These are phyloP conservation scores for Temnothorax nylanderi DNA, from an alignment of 1,140 invertebrate species.

Conservation along the genomic window DNA sequence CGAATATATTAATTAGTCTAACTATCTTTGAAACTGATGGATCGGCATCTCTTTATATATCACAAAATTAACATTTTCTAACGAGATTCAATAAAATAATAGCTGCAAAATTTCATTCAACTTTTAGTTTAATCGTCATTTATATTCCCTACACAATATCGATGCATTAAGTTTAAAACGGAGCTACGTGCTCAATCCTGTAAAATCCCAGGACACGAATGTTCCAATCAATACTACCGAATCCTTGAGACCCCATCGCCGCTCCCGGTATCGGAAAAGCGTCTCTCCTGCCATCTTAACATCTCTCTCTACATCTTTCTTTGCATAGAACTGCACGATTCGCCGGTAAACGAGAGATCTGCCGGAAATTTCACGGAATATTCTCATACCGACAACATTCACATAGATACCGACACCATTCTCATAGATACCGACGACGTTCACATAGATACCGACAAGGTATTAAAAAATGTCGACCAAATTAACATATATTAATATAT, in stretches of 20 bases:
- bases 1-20: slow-evolving; percentile 24
- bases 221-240: slow-evolving; percentile 52
- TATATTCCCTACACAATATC: neutral
- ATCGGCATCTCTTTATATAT: neutral
- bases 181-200: neutral
- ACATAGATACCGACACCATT: neutral
- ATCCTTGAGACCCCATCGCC: slow-evolving; percentile 23
- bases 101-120: neutral
- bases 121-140: neutral
- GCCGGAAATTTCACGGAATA: neutral
- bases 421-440: neutral
- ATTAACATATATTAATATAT: too few relatives aligned
- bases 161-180: slow-evolving; percentile 17
- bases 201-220: slow-evolving; percentile 30
- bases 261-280: neutral
- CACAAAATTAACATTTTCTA: neutral
- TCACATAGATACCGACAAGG: neutral
- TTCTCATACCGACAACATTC: neutral
- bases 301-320: neutral
- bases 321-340: neutral
- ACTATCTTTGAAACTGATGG: neutral
- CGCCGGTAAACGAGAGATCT: slow-evolving; percentile 32
- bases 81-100: neutral
- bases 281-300: slow-evolving; percentile 12
- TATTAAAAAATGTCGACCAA: neutral